A percentile compares a stretch with the other conserved stretches of the same genome.
These are phyloP conservation scores for Sarcophaga rosellei DNA, from an alignment of 2,888 invertebrate genomes.

Conservation along the genomic window DNA sequence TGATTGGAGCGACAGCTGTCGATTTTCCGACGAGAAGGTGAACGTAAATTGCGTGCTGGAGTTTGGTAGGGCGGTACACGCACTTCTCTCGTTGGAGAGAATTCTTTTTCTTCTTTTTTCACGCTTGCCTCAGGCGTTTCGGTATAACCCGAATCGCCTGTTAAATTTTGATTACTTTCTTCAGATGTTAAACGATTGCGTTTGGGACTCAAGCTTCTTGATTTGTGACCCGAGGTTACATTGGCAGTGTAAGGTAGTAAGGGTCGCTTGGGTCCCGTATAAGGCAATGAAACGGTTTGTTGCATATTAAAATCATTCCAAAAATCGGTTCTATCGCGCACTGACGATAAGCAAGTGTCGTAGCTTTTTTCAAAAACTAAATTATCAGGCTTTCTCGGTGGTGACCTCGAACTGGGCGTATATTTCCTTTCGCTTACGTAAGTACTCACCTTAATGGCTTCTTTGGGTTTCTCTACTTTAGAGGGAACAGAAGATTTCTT, in stretches of 20 bases:
- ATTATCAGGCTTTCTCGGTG: background rate
- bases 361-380: slow-evolving; percentile 27
- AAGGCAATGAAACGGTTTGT: slow-evolving; percentile 73
- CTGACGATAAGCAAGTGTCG: slow-evolving; percentile 81
- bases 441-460: slow-evolving; percentile 31
- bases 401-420: background rate
- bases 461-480: slow-evolving; percentile 26
- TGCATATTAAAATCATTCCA: slow-evolving; percentile 82
- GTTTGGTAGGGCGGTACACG: slow-evolving; percentile 82
- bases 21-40: slow-evolving; percentile 86
- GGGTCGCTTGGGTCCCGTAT: slow-evolving; percentile 83
- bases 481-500: slow-evolving; percentile 19
- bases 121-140: slow-evolving; percentile 71
- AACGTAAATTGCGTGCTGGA: slow-evolving; percentile 81
- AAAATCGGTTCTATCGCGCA: slow-evolving; percentile 87
- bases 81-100: slow-evolving; percentile 79
- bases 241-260: slow-evolving; percentile 84
- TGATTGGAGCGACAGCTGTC: slow-evolving; percentile 79
- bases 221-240: slow-evolving; percentile 81
- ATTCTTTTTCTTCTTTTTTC: slow-evolving; percentile 84
- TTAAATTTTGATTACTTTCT: slow-evolving; percentile 44
- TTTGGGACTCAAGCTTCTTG: slow-evolving; percentile 80
- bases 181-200: slow-evolving; percentile 58
- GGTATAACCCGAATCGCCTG: slow-evolving; percentile 54
- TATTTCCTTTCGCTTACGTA: slow-evolving; percentile 38